Evolutionary conservation across 2,888 invertebrate genomes (phyloP).

Genomic region (Ypsolopha sequella): DNA sequence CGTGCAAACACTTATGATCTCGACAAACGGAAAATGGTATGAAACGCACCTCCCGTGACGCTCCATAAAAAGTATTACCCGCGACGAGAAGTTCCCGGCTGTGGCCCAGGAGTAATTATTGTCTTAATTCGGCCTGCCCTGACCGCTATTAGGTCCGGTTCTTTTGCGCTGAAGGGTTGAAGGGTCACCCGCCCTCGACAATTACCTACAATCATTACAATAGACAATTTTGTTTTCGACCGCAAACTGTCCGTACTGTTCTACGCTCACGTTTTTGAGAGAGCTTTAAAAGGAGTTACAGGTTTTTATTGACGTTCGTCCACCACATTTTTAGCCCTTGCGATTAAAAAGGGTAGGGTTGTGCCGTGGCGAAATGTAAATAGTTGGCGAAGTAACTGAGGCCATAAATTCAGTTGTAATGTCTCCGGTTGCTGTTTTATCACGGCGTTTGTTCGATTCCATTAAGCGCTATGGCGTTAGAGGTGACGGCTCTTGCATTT

Average conservation of each 20-base stretch:
- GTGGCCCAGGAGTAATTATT: conserved; percentile 52
- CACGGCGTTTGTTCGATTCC: conserved; percentile 16
- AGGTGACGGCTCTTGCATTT: conserved; percentile 7
- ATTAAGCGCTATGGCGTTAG: conserved; percentile 8
- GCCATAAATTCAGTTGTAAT: conserved; percentile 22
- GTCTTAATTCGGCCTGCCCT: conserved; percentile 60
- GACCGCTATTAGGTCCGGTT: conserved; percentile 50
- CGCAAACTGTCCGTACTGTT: conserved; percentile 28
- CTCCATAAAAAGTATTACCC: conserved; percentile 57
- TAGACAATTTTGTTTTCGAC: conserved; percentile 60
- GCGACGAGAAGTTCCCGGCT: conserved; percentile 44
- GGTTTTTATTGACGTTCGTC: conserved; percentile 54
- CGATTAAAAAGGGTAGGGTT: conserved; percentile 5
- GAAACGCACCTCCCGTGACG: conserved; percentile 8
- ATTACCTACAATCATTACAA: conserved; percentile 67
- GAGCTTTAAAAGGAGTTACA: conserved; percentile 34
- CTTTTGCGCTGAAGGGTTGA: conserved; percentile 50
- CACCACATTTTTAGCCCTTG: conserved; percentile 55
- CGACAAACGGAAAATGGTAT: background rate
- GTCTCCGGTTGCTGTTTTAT: conserved; percentile 27
- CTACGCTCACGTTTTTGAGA: conserved; percentile 3
- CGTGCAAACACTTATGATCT: conserved; percentile 23
- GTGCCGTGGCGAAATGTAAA: conserved; percentile 21
- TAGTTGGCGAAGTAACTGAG: conserved; percentile 19
- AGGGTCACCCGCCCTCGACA: conserved; percentile 50